phyloP scores from a whole-genome alignment of 2,888 invertebrate genomes.

The Diarsia dahlii region DNA sequence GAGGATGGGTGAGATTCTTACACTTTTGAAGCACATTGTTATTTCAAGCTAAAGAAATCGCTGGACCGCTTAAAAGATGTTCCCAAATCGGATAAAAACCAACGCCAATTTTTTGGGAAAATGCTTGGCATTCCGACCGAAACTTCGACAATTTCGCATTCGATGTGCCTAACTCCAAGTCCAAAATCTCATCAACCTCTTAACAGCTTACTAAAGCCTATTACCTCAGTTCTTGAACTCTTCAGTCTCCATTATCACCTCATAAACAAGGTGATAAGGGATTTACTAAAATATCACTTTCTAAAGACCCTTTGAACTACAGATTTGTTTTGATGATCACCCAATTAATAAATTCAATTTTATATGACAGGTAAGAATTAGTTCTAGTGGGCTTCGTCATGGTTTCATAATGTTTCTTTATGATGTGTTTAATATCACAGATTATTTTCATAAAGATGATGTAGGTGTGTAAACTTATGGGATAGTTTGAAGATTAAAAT shows the following conservation, averaged over 20 bases:
- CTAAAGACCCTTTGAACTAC: constrained; percentile 35
- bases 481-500: not conserved
- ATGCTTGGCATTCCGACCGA: no score
- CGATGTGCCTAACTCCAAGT: constrained; percentile 1
- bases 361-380: constrained; percentile 53
- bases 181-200: constrained; percentile 15
- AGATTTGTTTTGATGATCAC: constrained; percentile 40
- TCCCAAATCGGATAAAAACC: no score
- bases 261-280: constrained; percentile 54
- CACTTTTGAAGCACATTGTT: no score
- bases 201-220: constrained; percentile 25
- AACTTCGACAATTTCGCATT: no score
- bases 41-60: no score
- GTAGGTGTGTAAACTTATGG: constrained; percentile 8
- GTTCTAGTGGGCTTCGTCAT: constrained; percentile 27
- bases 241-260: constrained; percentile 40
- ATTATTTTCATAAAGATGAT: constrained; percentile 32
- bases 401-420: constrained; percentile 51
- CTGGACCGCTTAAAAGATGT: no score
- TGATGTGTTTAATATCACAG: constrained; percentile 36
- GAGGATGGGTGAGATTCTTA: no score
- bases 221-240: constrained; percentile 42
- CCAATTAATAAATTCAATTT: constrained; percentile 63
- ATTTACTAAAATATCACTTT: constrained; percentile 46
- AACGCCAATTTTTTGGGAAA: no score